Evolutionary conservation across 2,113 vertebrate genomes (phyloP).

Genomic region (Atrichornis clamosus): DNA sequence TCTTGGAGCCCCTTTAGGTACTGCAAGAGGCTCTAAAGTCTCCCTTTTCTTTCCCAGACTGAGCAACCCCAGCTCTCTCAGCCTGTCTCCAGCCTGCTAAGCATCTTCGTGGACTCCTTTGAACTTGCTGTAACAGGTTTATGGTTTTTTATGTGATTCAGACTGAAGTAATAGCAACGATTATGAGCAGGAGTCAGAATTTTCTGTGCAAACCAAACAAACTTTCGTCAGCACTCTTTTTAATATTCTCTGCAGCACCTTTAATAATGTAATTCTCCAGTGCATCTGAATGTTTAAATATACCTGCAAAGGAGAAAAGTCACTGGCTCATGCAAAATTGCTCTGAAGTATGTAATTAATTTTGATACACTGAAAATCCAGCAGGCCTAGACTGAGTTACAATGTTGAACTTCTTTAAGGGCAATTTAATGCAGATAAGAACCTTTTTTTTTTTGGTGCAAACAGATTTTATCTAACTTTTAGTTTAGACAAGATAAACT

Average conservation of each 20-base stretch:
- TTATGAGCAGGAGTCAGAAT: conserved; percentile 20
- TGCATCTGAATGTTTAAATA: conserved; percentile 20
- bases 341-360: background rate
- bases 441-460: background rate
- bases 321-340: background rate
- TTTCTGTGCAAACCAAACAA: conserved; percentile 10
- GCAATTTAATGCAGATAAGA: background rate
- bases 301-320: background rate
- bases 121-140: background rate
- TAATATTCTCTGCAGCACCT: background rate
- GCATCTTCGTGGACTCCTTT: background rate
- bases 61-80: background rate
- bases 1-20: background rate
- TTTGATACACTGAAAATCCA: background rate
- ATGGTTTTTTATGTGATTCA: background rate
- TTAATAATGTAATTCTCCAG: conserved; percentile 18
- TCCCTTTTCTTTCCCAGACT: background rate
- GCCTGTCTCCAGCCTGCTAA: background rate
- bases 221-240: background rate
- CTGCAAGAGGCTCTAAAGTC: background rate
- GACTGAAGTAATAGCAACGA: background rate
- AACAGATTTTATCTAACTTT: background rate
- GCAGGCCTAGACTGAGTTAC: background rate
- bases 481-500: background rate
- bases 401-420: background rate